Evolutionary conservation across 2,888 invertebrate genomes (phyloP).

Genomic region (Chydorus sphaericus): DNA sequence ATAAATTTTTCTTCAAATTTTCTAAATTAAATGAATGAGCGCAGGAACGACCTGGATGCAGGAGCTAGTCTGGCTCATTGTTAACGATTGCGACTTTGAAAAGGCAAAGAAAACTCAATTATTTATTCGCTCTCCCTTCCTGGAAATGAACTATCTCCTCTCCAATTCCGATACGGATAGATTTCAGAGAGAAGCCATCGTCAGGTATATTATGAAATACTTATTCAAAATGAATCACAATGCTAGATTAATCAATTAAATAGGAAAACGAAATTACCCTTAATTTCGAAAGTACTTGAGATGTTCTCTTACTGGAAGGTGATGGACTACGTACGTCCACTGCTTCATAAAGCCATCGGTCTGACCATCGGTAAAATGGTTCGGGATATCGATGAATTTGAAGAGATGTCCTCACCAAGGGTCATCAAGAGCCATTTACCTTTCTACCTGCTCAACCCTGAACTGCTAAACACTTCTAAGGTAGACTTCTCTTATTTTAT

Average conservation of each 20-base stretch:
- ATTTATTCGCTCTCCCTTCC: not conserved
- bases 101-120: not conserved
- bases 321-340: not conserved
- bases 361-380: no score
- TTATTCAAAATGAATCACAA: not conserved
- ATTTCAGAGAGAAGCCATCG: not conserved
- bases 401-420: not conserved
- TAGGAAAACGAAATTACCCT: not conserved
- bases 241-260: not conserved
- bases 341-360: not conserved
- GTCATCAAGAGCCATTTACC: constrained; percentile 1
- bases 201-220: not conserved
- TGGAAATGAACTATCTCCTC: not conserved
- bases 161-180: not conserved
- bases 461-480: not conserved
- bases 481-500: no score
- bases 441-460: not conserved
- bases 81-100: not conserved
- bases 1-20: not conserved
- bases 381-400: not conserved
- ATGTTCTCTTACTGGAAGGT: not conserved
- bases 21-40: no score
- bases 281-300: not conserved
- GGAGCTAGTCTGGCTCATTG: not conserved
- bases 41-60: constrained; percentile 1